A percentile compares a stretch with the other conserved stretches of the same genome.
Evolutionary conservation across 2,797 vertebrate species (phyloP).

Genomic region (Macropus fuliginosus): DNA sequence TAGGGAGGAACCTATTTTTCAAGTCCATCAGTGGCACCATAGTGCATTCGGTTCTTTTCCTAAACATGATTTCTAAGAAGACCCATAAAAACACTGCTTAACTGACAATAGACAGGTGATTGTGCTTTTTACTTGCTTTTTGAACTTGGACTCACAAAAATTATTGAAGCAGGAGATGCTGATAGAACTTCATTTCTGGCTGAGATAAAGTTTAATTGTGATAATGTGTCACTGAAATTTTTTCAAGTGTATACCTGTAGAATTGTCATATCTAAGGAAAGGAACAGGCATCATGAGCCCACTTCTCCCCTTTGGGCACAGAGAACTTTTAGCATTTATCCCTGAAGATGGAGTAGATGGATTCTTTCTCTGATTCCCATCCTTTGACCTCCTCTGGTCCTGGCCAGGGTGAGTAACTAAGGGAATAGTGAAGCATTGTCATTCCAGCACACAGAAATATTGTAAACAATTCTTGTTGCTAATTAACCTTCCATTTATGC

Average conservation of each 20-base stretch:
- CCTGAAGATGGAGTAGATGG: neutral
- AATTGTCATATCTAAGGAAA: neutral
- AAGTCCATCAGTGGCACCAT: conserved; percentile 50
- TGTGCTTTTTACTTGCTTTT: neutral
- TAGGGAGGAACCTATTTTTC: neutral
- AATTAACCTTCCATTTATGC: neutral
- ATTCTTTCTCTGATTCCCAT: neutral
- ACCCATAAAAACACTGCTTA: conserved; percentile 48
- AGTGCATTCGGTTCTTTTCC: neutral
- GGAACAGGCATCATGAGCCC: neutral
- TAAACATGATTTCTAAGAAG: conserved; percentile 29
- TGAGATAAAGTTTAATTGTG: neutral
- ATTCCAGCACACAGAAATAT: neutral
- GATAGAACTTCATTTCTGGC: neutral
- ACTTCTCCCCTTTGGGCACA: neutral
- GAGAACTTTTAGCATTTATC: neutral
- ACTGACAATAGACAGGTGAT: conserved; percentile 32
- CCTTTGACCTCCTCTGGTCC: neutral
- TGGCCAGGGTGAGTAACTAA: neutral
- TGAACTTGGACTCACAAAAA: neutral
- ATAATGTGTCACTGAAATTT: neutral
- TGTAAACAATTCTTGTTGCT: neutral
- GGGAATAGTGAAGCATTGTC: neutral
- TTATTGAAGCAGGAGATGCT: neutral
- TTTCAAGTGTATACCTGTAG: neutral